Conservation (phyloP, 2,113 vertebrate genomes). For the Burhinus oedicnemus region DNA sequence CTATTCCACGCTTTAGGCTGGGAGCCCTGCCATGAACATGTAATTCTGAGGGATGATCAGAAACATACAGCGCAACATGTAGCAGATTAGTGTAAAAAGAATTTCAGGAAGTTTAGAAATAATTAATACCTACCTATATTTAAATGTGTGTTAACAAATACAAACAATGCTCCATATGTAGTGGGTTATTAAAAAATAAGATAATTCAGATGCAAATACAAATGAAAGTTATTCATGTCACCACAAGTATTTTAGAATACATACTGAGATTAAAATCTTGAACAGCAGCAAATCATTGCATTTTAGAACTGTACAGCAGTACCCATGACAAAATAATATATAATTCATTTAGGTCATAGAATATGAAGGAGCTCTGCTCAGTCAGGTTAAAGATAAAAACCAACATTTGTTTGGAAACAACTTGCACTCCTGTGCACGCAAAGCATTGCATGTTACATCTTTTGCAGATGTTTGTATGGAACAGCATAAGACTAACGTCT, state of each 20-base stretch:
- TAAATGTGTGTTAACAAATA: background rate
- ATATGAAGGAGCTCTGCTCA: background rate
- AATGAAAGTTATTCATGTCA: background rate
- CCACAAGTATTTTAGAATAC: background rate
- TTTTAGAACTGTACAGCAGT: background rate
- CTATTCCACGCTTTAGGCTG: background rate
- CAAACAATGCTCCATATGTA: background rate
- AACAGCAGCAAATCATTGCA: background rate
- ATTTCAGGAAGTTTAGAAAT: background rate
- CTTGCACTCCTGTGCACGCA: no score
- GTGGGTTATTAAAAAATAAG: background rate
- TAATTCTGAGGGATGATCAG: background rate
- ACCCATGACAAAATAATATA: background rate
- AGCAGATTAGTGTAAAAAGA: background rate
- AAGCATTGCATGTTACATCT: fast-evolving
- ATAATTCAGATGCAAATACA: background rate
- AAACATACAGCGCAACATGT: background rate
- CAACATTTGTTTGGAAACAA: background rate
- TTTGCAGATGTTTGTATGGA: background rate
- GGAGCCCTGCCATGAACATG: background rate
- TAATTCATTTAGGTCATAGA: background rate
- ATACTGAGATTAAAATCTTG: background rate
- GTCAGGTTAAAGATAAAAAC: background rate
- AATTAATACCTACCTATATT: background rate
- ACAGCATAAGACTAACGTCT: background rate